phyloP scores from a whole-genome alignment of 1,140 invertebrate species.

The Zaprionus africanus region DNA sequence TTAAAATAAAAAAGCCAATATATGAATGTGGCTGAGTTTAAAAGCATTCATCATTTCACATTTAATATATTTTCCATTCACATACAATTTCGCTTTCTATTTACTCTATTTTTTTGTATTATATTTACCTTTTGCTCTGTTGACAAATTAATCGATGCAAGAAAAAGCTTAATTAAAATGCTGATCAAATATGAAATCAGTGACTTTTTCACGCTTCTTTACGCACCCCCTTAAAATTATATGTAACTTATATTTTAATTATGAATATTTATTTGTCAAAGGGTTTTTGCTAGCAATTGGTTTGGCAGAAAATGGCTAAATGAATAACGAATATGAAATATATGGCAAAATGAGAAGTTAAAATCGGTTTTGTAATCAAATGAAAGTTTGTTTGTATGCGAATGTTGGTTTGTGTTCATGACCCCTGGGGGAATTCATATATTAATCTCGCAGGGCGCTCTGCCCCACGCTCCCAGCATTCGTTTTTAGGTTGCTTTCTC shows the following conservation, averaged over 20 bases:
- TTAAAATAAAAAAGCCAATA: too few relatives aligned
- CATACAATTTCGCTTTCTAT: too few relatives aligned
- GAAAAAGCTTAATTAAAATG: background rate
- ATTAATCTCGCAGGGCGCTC: background rate
- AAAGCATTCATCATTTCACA: too few relatives aligned
- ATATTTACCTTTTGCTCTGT: background rate
- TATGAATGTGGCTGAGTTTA: too few relatives aligned
- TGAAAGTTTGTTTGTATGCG: background rate
- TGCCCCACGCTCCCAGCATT: background rate
- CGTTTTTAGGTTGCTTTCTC: too few relatives aligned
- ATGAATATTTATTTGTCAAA: background rate
- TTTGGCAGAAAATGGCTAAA: background rate
- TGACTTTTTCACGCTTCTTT: background rate
- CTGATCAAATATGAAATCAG: background rate
- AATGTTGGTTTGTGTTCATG: background rate
- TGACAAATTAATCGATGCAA: background rate
- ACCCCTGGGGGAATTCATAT: background rate
- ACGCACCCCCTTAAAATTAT: background rate
- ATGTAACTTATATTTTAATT: background rate
- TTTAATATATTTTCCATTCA: too few relatives aligned
- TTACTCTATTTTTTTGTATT: too few relatives aligned
- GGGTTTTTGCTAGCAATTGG: background rate
- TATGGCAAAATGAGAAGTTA: background rate
- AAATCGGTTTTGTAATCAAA: constrained; percentile 1
- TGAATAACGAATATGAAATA: constrained; percentile 4